Evolutionary conservation across 2,888 invertebrate genomes (phyloP).

Genomic region (Protophormia terraenovae): DNA sequence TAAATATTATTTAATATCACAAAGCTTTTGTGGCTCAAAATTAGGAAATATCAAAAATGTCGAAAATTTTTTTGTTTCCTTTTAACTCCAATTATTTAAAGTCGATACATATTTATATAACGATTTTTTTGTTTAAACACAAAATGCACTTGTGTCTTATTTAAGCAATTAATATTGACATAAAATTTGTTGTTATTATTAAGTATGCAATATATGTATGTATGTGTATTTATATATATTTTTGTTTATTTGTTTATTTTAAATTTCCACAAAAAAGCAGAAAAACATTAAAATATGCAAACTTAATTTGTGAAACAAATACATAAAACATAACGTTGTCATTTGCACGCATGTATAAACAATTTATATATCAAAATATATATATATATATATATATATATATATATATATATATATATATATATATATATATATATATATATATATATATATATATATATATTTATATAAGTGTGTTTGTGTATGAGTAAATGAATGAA

Average conservation of each 20-base stretch:
- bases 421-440: no score
- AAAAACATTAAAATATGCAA: slow-evolving; percentile 56
- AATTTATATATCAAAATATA: no score
- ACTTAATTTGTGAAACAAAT: slow-evolving; percentile 57
- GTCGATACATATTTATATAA: slow-evolving; percentile 21
- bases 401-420: no score
- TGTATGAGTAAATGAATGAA: not conserved
- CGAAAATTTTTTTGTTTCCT: not conserved
- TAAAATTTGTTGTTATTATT: slow-evolving; percentile 13
- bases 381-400: no score
- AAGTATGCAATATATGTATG: not conserved
- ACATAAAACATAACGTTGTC: slow-evolving; percentile 53
- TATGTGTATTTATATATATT: not conserved
- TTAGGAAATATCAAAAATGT: not conserved
- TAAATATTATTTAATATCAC: no score
- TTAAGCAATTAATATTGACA: slow-evolving; percentile 62
- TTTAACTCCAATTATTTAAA: slow-evolving; percentile 22
- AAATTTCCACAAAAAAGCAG: no score
- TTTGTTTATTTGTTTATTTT: slow-evolving; percentile 40
- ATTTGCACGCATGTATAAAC: slow-evolving; percentile 59
- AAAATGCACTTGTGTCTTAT: slow-evolving; percentile 52
- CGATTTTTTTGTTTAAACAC: slow-evolving; percentile 14
- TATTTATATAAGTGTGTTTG: no score
- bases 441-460: no score
- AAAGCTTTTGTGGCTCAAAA: not conserved